A percentile compares a stretch with the other conserved stretches of the same genome.
Evolutionary conservation across 2,797 vertebrate genomes (phyloP).

Genomic region (Myotis daubentonii): DNA sequence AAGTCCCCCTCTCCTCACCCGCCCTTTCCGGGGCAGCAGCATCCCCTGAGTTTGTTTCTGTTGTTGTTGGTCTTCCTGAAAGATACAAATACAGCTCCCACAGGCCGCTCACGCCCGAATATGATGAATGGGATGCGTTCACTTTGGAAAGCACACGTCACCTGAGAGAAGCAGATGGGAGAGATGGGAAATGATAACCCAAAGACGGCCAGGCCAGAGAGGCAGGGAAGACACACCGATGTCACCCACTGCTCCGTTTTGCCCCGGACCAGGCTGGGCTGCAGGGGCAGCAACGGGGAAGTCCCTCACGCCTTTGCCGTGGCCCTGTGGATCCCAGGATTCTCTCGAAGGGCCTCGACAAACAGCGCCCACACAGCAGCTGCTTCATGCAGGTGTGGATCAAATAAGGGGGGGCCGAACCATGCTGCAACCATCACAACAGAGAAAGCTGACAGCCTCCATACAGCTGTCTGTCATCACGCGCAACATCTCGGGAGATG

Average conservation of each 20-base stretch:
- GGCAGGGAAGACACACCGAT: background rate
- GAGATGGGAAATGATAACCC: background rate
- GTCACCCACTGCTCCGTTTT: background rate
- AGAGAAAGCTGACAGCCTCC: background rate
- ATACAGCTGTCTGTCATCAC: background rate
- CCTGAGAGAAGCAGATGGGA: background rate
- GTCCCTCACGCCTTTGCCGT: background rate
- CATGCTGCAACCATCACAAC: background rate
- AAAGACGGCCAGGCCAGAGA: background rate
- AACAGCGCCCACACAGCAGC: background rate
- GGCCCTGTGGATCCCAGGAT: background rate
- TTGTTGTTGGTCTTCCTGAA: background rate
- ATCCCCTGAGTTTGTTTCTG: background rate
- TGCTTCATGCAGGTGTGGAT: background rate
- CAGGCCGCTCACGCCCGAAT: background rate
- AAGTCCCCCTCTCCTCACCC: background rate
- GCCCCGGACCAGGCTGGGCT: background rate
- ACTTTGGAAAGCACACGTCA: constrained; percentile 27
- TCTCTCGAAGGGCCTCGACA: background rate
- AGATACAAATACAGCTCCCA: background rate
- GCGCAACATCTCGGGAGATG: background rate
- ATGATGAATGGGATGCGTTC: background rate
- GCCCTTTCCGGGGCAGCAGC: background rate
- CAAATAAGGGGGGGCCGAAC: background rate
- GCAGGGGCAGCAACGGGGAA: background rate